A percentile compares a stretch with the other conserved stretches of the same genome.
Conservation (phyloP, 2,888 invertebrate genomes). For the Acanthosepion lycidas region DNA sequence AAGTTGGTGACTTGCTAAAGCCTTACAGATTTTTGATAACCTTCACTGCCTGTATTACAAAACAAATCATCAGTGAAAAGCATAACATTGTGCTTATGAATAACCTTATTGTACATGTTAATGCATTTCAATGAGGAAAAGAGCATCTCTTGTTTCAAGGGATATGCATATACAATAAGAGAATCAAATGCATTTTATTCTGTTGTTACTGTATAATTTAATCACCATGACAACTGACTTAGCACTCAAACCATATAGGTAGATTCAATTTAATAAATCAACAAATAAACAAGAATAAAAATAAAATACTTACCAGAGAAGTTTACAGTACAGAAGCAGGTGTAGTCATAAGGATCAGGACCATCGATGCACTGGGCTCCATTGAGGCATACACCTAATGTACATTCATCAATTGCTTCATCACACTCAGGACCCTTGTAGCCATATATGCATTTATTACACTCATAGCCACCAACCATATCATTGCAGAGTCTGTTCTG, state of each 20-base stretch:
- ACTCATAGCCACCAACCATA: conserved; percentile 50
- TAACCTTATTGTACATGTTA: no score
- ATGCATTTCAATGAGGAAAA: no score
- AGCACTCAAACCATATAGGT: background rate
- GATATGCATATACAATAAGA: no score
- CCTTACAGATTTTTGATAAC: no score
- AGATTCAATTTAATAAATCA: background rate
- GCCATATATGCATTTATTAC: conserved; percentile 51
- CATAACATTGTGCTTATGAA: no score
- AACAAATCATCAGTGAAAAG: no score
- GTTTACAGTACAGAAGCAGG: conserved; percentile 2
- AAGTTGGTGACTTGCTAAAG: no score
- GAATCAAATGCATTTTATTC: no score
- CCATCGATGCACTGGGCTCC: conserved; percentile 36
- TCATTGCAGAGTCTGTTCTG: conserved; percentile 50
- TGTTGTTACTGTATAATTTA: no score
- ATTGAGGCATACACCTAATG: background rate
- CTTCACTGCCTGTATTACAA: no score
- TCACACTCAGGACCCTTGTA: conserved; percentile 52
- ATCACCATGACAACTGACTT: no score
- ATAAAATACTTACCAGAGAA: conserved; percentile 2
- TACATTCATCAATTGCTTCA: conserved; percentile 49
- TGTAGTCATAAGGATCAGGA: conserved; percentile 44
- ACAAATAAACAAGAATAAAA: background rate
- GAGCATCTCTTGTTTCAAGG: no score